Base-by-base conservation (phyloP, 92 coral and sea anemone species). In the Siderastrea siderea region DNA sequence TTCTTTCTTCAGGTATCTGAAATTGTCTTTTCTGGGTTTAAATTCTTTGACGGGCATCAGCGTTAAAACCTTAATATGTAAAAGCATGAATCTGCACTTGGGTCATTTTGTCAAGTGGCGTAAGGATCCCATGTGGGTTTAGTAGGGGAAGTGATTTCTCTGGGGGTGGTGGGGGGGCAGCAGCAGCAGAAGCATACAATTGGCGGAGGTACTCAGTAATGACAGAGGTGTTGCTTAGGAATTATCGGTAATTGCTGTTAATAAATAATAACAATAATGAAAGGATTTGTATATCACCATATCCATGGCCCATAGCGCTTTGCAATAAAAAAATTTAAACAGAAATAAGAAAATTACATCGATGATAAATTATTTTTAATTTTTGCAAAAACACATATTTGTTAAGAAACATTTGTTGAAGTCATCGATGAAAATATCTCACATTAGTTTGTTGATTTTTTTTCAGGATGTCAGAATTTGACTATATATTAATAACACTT, bases 361-460 rank as follows among this genome's bases (percentile, higher is more conserved):
- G 38, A 26, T 26, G 38, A 26, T 26, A 26, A 26, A 26, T 26
- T 26, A 26, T 26, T 26, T 26, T 26, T 26, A 26, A 26, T 68
- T 68, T 68, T 26, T 19, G 47, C 73, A 72, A 87, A 83, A 82
- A 75, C 14, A n/a, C 60, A 68, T 70, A 68, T 46, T 6, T 68
- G 73, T 46, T 46, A 17, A 17, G 6, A 46, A 15, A 14, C 73
- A 81, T 72, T 81, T 91, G 80, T 82, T 87, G 52, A 67, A 51
- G 60, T 69, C 54, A 73, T 81, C 60, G 90, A 68, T 86, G 68
- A 47, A 84, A 67, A 43, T 86, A 84, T 74, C 50, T 70, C 47
- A 77, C 78, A 45, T 68, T 64, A 26, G 55, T 71, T 59, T 26
- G 68, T 58, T 67, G 44, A 68, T 70, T 82, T 70, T 69, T 55